Percentiles rank a stretch among this genome's conserved stretches.
phyloP scores from a whole-genome alignment of 2,797 vertebrate genomes.

The Scyliorhinus canicula region DNA sequence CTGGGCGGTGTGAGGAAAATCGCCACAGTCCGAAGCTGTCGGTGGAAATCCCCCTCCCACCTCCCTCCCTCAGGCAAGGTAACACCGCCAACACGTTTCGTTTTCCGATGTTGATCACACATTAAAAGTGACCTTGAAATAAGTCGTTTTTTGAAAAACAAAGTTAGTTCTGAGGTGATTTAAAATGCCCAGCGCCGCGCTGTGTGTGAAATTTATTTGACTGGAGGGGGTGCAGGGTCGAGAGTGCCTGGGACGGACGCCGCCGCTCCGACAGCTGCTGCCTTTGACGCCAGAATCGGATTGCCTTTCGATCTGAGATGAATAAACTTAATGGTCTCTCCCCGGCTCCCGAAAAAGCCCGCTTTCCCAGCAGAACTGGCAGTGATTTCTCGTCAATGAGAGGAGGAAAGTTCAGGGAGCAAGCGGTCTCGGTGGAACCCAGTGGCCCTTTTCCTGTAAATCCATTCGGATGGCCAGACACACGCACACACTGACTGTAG shows the following conservation, averaged over 20 bases:
- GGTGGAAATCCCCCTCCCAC: too few species aligned
- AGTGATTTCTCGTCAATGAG: slow-evolving; percentile 1
- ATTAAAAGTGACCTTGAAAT: not conserved
- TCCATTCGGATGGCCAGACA: too few species aligned
- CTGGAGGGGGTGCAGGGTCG: too few species aligned
- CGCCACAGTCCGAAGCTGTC: not conserved
- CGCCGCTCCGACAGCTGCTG: not conserved
- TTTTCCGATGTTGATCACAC: not conserved
- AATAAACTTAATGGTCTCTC: not conserved
- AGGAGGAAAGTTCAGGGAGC: not conserved
- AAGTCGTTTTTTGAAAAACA: not conserved
- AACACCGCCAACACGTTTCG: not conserved
- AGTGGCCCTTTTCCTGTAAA: too few species aligned
- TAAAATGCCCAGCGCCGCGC: not conserved
- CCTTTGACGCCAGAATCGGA: not conserved
- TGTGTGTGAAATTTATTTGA: not conserved
- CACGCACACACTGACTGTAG: not conserved
- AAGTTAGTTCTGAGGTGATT: not conserved
- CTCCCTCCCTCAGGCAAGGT: too few species aligned
- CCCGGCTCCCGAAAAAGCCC: too few species aligned
- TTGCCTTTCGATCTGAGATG: not conserved
- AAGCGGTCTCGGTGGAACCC: not conserved
- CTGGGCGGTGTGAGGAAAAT: not conserved
- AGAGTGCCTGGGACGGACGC: not conserved
- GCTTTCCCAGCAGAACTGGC: not conserved